Percentiles rank a stretch among this genome's conserved stretches.
These are phyloP conservation scores for Yponomeuta sedellus DNA, from an alignment of 2,888 invertebrate genomes.

Conservation along the genomic window DNA sequence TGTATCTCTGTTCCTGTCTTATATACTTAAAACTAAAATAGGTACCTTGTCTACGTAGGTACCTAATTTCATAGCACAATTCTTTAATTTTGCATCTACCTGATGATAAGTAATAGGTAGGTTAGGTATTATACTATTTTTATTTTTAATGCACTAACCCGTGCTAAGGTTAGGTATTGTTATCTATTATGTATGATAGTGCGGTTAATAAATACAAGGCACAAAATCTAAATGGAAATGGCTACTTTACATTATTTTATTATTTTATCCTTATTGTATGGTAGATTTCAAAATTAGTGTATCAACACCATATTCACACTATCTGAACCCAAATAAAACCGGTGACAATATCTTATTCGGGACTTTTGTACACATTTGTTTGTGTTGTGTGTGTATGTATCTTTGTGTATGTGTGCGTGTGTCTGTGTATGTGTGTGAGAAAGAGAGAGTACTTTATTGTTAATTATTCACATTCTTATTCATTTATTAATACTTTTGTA, in stretches of 20 bases:
- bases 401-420: too few species aligned
- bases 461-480: too few species aligned
- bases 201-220: slow-evolving; percentile 31
- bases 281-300: neutral
- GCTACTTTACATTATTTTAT: neutral
- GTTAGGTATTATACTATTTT: too few species aligned
- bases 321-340: too few species aligned
- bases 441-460: too few species aligned
- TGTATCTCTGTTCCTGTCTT: slow-evolving; percentile 3
- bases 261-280: neutral
- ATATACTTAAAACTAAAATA: slow-evolving; percentile 8
- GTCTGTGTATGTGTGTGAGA: too few species aligned
- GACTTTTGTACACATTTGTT: too few species aligned
- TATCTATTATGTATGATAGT: slow-evolving; percentile 15
- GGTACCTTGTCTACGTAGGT: neutral
- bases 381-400: too few species aligned
- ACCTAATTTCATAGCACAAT: neutral
- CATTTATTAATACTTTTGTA: too few species aligned
- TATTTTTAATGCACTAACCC: too few species aligned
- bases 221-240: slow-evolving; percentile 23
- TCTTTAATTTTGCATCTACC: slow-evolving; percentile 8
- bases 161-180: too few species aligned
- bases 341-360: too few species aligned
- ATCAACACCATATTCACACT: neutral
- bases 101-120: neutral